Evolutionary conservation across 2,113 vertebrate genomes (phyloP).

Genomic region (Malurus cyaneus): DNA sequence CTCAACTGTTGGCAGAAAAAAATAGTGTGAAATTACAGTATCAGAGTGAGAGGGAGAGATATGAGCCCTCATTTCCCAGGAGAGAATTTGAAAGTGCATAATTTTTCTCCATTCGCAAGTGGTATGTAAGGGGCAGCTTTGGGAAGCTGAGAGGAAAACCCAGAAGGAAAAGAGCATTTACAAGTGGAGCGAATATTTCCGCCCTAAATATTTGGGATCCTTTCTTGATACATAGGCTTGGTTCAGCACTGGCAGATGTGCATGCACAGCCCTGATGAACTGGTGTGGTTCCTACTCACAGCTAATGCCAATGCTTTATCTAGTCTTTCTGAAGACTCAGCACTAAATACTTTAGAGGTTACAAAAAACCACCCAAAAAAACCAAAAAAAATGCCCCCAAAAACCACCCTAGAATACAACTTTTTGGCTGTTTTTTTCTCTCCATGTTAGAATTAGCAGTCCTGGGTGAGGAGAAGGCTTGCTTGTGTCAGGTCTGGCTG

Average conservation of each 20-base stretch:
- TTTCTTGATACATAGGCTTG: not conserved
- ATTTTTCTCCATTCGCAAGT: constrained; percentile 6
- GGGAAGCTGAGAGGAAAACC: not conserved
- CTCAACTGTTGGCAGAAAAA: not conserved
- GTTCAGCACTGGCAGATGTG: not conserved
- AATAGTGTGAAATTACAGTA: constrained; percentile 45
- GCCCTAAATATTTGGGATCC: not conserved
- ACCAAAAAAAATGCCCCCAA: not conserved
- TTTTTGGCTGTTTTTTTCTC: not conserved
- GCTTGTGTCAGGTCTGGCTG: not conserved
- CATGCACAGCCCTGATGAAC: not conserved
- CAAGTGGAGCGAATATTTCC: not conserved
- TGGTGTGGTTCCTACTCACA: not conserved
- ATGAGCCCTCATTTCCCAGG: not conserved
- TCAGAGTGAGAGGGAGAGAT: constrained; percentile 24
- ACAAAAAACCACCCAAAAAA: not conserved
- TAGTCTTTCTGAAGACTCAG: not conserved
- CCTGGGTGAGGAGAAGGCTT: not conserved
- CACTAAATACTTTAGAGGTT: not conserved
- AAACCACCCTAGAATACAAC: not conserved
- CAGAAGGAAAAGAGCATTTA: not conserved
- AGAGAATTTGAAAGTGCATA: constrained; percentile 31
- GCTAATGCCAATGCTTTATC: not conserved
- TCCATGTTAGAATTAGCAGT: not conserved
- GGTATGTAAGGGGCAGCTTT: not conserved